Evolutionary conservation across 2,888 invertebrate genomes (phyloP), one percentile per base, ranked within the genome.

Genomic region (Pandemis cinnamomeana): DNA sequence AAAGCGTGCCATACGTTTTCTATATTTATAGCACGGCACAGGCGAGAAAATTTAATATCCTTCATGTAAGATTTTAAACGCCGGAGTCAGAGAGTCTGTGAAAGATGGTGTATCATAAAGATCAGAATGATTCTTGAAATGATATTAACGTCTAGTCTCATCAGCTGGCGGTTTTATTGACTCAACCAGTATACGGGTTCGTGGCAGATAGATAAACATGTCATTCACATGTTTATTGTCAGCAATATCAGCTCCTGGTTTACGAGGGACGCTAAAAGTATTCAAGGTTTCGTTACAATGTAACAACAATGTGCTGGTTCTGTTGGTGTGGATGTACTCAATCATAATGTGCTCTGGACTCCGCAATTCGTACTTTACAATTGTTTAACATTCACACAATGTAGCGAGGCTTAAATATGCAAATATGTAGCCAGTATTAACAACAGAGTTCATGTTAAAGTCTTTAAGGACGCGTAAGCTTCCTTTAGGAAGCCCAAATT

Each of bases 131-230:
- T 66, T 64, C 55, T 69, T 60, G 69, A 73, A 69, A 69, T 69
- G 60, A 86, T 85, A 81, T 86, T 84, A 83, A 83, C 82, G 83
- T 83, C 80, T 81, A 78, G 84, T 86, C 85, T 87, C 84, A 86
- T 88, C 86, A 86, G 79, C 77, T 76, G 72, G 63, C 77, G 75
- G 75, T 86, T 87, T 89, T 86, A 87, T 86, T 80, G 84, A 82
- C 67, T 72, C 67, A 36, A 58, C 41, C 51, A 79, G 81, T 77
- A 81, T 81, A 78, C 78, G 77, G 72, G 77, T 80, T 80, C 78
- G 80, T 79, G 79, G 78, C 78, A 80, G 76, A 78, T 74, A 82
- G 77, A 85, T 86, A 86, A 85, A 86, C 78, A 86, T 87, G 83
- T 83, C 83, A 79, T 82, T 80, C 79, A 81, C 79, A 77, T 76